phyloP scores from a whole-genome alignment of 2,888 invertebrate species.

The Diogma glabrata region DNA sequence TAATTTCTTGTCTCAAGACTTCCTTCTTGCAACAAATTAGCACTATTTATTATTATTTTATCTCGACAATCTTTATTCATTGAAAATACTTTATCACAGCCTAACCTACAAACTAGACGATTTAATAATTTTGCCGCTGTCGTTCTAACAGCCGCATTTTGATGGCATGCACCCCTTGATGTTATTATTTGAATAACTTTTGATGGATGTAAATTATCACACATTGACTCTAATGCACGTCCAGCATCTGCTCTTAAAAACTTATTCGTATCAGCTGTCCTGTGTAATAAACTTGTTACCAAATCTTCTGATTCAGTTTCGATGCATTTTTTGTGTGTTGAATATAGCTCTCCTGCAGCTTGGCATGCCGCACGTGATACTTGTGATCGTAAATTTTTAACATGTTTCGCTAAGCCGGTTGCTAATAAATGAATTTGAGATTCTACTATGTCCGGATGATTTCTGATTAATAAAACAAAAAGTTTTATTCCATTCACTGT shows the following conservation, averaged over 20 bases:
- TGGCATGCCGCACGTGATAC: constrained; percentile 82
- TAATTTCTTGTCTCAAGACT: constrained; percentile 73
- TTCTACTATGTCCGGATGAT: constrained; percentile 50
- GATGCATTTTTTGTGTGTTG: constrained; percentile 43
- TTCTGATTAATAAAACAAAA: constrained; percentile 54
- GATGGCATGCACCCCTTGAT: constrained; percentile 62
- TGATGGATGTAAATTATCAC: constrained; percentile 58
- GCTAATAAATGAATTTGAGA: constrained; percentile 56
- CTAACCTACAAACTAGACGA: constrained; percentile 58
- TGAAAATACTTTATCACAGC: constrained; percentile 58
- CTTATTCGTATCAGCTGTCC: constrained; percentile 87
- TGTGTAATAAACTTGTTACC: constrained; percentile 65
- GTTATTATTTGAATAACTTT: constrained; percentile 56
- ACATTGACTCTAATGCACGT: constrained; percentile 68
- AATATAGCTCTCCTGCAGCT: constrained; percentile 69
- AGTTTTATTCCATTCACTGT: constrained; percentile 60
- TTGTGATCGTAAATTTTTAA: constrained; percentile 84
- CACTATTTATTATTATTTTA: constrained; percentile 65
- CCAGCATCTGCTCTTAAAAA: constrained; percentile 81
- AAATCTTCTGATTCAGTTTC: constrained; percentile 79
- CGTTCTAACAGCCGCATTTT: constrained; percentile 77
- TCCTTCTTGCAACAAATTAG: constrained; percentile 75
- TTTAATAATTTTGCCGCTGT: constrained; percentile 69
- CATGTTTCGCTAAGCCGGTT: constrained; percentile 61
- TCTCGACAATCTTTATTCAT: constrained; percentile 68